Evolutionary conservation across 2,888 invertebrate species (phyloP), one percentile per base, ranked within the genome.

Genomic region (Meiosimyza platycephala): DNA sequence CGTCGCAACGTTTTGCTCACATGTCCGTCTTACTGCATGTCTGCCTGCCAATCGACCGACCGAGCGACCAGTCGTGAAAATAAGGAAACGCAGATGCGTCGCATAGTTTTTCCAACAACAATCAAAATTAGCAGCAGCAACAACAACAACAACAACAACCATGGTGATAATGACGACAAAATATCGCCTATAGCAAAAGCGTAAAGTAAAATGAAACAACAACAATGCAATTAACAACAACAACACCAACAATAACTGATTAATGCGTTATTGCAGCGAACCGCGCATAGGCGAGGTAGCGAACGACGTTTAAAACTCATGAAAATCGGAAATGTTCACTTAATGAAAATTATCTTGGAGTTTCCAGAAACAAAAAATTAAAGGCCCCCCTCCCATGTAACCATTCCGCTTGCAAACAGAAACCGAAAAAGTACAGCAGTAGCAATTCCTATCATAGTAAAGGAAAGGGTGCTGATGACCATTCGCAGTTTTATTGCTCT

Each of bases 181-280:
- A 65, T 52, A 52, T 65, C 51, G 65, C 65, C 65, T 15, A 33
- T 22, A 33, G 65, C 52, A 16, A 12, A 9, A 63, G 40, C 1
- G 6, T 9, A 9, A n/a, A n/a, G 7, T 40, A 1, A 40, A 40
- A 40, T 6, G 40, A 40, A 40, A 40, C 40, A 7, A 40, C 6
- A 40, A 9, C 40, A 9, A 40, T 9, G 40, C 9, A 40, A 40
- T 40, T 40, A 9, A 47, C 13, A 62, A 47, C 13, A 62, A 47
- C 47, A 48, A 47, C n/a, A 22, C 22, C 22, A 63, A 47, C 63
- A 63, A 15, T 18, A 48, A 16, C 18, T 48, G 40, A 40, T 6
- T 1, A 40, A 40, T 40, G 40, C 40, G 9, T 40, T 40, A 9
- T 40, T 40, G 40, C 40, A 9, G 1, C 40, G 9, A 40, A 9